Evolutionary conservation across 2,113 vertebrate species (phyloP), one percentile per base, ranked within the genome.

Genomic region (Paralichthys olivaceus): DNA sequence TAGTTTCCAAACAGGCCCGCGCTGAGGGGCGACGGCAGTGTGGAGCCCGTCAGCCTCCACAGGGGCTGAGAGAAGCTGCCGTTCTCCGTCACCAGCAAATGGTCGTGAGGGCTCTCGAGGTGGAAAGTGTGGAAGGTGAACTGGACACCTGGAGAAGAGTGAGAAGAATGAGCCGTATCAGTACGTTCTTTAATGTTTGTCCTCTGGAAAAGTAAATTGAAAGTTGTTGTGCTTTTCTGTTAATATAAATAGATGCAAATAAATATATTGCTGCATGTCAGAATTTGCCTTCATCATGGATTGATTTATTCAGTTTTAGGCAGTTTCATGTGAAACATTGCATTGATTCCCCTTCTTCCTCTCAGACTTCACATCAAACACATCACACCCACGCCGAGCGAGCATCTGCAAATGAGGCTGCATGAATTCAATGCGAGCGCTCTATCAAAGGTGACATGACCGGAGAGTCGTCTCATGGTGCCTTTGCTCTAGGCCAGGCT

Each of bases 91-190:
- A 99, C 94, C 67, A 99, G 88, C 66, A 99, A 94, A 92, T 97
- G 96, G 85, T 99, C 98, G 0, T 99, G 98, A 19, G 97, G 97
- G 0, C 96, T 98, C 91, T 99, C 98, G 83, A 99, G 87, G 86
- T 99, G 98, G 79, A 99, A 99, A 0, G 98, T 99, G 80, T 99
- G 97, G 72, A 99, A 99, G 65, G 95, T 97, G 75, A 99, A 98
- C 91, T 98, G 97, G 26, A 99, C 98, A 34, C 98, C 98, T 99
- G 78, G 8, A 47, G 12, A 13, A 65, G 3, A 64, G 28, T 26
- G 1, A n/a, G 2, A 22, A 37, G 20, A 59, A 73, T 29, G 3
- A 61, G 7, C 0, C 4, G 51, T 4, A 4, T 5, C 1, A 77
- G 34, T 32, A 6, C n/a, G 4, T 51, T 26, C 2, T 20, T 51